Conservation (phyloP, 2,113 vertebrate species). For the Amphiprion ocellaris region DNA sequence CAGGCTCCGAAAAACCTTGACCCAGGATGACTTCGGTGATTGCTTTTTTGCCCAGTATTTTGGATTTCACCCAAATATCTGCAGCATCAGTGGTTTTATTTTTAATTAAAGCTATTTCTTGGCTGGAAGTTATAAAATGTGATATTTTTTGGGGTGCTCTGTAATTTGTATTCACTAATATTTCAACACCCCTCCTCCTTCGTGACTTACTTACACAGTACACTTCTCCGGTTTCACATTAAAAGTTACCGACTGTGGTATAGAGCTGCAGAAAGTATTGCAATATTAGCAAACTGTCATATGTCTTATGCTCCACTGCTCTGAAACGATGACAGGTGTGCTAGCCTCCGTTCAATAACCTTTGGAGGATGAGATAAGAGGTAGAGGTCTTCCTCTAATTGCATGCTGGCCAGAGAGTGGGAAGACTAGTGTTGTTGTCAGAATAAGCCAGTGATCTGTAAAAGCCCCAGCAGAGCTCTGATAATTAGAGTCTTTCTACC, state of each 20-base stretch:
- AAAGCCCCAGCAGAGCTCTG: constrained; percentile 59
- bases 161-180: neutral
- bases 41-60: too few species aligned
- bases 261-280: constrained; percentile 1
- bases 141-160: neutral
- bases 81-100: too few species aligned
- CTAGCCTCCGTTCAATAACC: constrained; percentile 45
- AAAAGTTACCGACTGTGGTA: neutral
- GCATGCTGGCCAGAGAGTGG: constrained; percentile 72
- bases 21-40: too few species aligned
- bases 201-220: neutral
- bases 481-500: constrained; percentile 70
- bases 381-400: constrained; percentile 85
- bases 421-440: constrained; percentile 56
- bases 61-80: too few species aligned
- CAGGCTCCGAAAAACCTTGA: too few species aligned
- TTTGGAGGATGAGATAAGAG: constrained; percentile 69
- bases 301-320: neutral
- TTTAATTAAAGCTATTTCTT: neutral
- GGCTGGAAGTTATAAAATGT: neutral
- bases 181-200: neutral
- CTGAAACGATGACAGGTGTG: constrained; percentile 60
- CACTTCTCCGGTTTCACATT: constrained; percentile 7
- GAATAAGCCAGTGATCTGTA: constrained; percentile 63
- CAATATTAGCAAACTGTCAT: constrained; percentile 45